A percentile compares a stretch with the other conserved stretches of the same genome.
Conservation (phyloP, 2,888 invertebrate genomes). For the Trypoxylon attenuatum region DNA sequence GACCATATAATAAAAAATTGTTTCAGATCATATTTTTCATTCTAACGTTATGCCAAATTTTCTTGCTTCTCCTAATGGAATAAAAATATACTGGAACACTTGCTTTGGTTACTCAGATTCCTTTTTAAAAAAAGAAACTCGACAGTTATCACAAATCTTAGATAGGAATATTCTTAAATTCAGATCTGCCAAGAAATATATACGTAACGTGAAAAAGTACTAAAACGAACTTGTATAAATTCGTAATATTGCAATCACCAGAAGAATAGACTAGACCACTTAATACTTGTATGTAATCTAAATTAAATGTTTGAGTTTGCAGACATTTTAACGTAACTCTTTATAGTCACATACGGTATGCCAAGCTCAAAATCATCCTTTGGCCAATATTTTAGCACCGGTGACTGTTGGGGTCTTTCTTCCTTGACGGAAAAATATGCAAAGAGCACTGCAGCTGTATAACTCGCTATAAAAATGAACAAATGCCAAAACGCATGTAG, state of each 20-base stretch:
- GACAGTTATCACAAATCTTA: slow-evolving; percentile 37
- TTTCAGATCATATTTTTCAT: too few species aligned
- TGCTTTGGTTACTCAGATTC: slow-evolving; percentile 8
- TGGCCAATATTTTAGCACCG: slow-evolving; percentile 86
- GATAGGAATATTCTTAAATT: slow-evolving; percentile 18
- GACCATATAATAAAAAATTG: too few species aligned
- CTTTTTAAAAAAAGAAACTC: slow-evolving; percentile 33
- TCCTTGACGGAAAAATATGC: slow-evolving; percentile 86
- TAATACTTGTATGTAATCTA: not conserved
- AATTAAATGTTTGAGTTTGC: slow-evolving; percentile 76
- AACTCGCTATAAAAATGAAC: slow-evolving; percentile 86
- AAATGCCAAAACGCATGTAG: slow-evolving; percentile 90
- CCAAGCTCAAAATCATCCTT: slow-evolving; percentile 85
- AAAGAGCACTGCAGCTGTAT: slow-evolving; percentile 85
- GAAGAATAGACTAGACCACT: too few species aligned
- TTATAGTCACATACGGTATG: slow-evolving; percentile 84
- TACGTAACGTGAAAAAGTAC: too few species aligned
- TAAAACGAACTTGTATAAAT: too few species aligned
- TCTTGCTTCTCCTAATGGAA: too few species aligned
- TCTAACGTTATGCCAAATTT: too few species aligned
- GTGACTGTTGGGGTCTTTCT: slow-evolving; percentile 83
- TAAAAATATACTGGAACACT: too few species aligned
- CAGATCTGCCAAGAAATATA: slow-evolving; percentile 14
- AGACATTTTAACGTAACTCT: slow-evolving; percentile 77
- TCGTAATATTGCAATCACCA: too few species aligned